Percentiles rank a stretch among this genome's conserved stretches.
These are phyloP conservation scores for Physocephala rufipes DNA, from an alignment of 2,888 invertebrate species.

Conservation along the genomic window DNA sequence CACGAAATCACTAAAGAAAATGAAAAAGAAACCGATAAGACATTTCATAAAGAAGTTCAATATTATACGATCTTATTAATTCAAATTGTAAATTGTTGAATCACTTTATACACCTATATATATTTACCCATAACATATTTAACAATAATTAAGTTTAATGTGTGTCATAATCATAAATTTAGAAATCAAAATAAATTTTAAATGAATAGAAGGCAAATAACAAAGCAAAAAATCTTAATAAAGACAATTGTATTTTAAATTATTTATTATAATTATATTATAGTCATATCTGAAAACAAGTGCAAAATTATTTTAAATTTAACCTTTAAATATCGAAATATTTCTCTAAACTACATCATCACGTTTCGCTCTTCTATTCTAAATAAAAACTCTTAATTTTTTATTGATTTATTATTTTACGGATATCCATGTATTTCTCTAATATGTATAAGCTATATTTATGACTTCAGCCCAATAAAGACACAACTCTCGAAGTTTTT, in stretches of 20 bases:
- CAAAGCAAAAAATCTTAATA: neutral
- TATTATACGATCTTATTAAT: slow-evolving; percentile 22
- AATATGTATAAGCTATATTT: neutral
- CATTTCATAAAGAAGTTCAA: slow-evolving; percentile 16
- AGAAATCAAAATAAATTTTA: slow-evolving; percentile 11
- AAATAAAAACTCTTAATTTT: neutral
- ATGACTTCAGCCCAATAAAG: slow-evolving; percentile 17
- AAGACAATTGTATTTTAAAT: neutral
- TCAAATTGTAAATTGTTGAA: slow-evolving; percentile 31
- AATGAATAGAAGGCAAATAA: slow-evolving; percentile 15
- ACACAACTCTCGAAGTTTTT: slow-evolving; percentile 9
- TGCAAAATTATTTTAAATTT: too few relatives aligned
- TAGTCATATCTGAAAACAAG: neutral
- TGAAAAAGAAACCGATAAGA: neutral
- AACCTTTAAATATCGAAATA: too few relatives aligned
- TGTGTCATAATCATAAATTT: slow-evolving; percentile 30
- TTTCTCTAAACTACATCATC: slow-evolving; percentile 5
- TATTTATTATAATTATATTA: neutral
- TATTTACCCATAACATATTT: slow-evolving; percentile 27
- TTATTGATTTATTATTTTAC: too few relatives aligned
- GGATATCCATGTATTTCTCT: neutral
- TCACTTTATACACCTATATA: slow-evolving; percentile 21
- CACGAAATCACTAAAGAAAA: slow-evolving; percentile 13
- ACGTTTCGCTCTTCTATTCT: slow-evolving; percentile 1
- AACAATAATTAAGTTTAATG: slow-evolving; percentile 25